These are phyloP conservation scores for Athripsodes cinereus DNA, from an alignment of 2,888 invertebrate genomes.

Conservation along the genomic window DNA sequence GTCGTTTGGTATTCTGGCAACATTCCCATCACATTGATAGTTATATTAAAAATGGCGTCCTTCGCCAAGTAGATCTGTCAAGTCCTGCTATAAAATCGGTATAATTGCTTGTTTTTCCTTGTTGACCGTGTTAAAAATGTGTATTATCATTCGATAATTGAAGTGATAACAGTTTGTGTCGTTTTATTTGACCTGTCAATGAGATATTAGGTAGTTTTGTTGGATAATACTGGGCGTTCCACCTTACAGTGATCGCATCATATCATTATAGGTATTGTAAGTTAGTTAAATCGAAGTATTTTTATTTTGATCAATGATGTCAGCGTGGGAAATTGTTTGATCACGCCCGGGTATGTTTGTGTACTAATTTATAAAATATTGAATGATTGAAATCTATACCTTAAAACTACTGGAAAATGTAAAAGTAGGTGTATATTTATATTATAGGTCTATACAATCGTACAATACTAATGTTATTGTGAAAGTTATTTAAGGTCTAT, in stretches of 20 bases:
- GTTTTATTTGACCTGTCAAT: not conserved
- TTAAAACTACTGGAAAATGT: too few relatives aligned
- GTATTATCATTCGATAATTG: not conserved
- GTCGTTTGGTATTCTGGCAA: conserved; percentile 4
- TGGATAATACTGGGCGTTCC: not conserved
- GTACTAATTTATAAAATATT: too few relatives aligned
- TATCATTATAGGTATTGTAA: not conserved
- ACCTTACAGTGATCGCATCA: not conserved
- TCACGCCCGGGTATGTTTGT: conserved; percentile 1
- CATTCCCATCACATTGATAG: conserved; percentile 2
- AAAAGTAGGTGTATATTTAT: too few relatives aligned
- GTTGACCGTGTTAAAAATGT: not conserved
- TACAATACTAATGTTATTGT: too few relatives aligned
- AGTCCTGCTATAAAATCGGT: conserved; percentile 1
- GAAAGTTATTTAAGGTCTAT: too few relatives aligned
- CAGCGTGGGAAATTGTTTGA: conserved; percentile 10
- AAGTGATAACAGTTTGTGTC: not conserved
- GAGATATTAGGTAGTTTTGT: not conserved
- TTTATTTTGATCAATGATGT: conserved; percentile 14
- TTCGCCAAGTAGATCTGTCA: conserved; percentile 9
- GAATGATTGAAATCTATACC: too few relatives aligned
- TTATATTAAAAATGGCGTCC: conserved; percentile 13
- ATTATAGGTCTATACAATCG: too few relatives aligned
- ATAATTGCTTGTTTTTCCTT: not conserved
- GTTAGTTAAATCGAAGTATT: not conserved